Evolutionary conservation across 1,140 invertebrate genomes (phyloP), one percentile per base, ranked within the genome.

Genomic region (Sycobia sp.): DNA sequence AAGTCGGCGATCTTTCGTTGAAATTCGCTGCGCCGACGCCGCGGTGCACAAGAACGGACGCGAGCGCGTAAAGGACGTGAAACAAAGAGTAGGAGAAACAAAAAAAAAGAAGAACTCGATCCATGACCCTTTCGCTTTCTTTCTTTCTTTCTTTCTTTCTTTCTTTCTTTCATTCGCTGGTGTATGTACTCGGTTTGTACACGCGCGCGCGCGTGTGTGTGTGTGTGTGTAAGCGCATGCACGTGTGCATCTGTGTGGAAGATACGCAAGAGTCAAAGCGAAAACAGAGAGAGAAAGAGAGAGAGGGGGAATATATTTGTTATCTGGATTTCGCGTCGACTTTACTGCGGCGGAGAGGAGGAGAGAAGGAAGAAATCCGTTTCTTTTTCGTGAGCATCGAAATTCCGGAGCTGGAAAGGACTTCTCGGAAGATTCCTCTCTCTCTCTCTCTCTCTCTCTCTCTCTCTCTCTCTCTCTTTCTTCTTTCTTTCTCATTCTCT

Each of bases 321-420:
- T 62, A 62, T 62, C 59, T 62, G 59, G 49, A 62, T 55, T 59
- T 54, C 22, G 51, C 41, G 51, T 55, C 50, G 57, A 8, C 8
- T 22, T n/a, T n/a, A n/a, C 16, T 23, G 29, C 10, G 14, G 32
- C 18, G n/a, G 25, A 25, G 44, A 7, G 44, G 5, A 4, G 3
- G 16, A 14, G 39, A 27, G 27, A 43, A 32, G 16, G 29, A 55
- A 47, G 39, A n/a, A n/a, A n/a, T n/a, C 8, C n/a, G 59, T 43
- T 46, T 38, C 51, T n/a, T n/a, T n/a, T 47, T 56, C 32, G 13
- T 55, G 44, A 25, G 25, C 61, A 56, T 44, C 47, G 27, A 64
- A 64, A 64, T 64, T 64, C 62, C 59, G 18, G 14, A 25, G 36
- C 44, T 46, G 44, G 44, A 29, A 36, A 43, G 54, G 44, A 56